phyloP scores from a whole-genome alignment of 1,140 invertebrate species.

The Andrena cerasifolii region DNA sequence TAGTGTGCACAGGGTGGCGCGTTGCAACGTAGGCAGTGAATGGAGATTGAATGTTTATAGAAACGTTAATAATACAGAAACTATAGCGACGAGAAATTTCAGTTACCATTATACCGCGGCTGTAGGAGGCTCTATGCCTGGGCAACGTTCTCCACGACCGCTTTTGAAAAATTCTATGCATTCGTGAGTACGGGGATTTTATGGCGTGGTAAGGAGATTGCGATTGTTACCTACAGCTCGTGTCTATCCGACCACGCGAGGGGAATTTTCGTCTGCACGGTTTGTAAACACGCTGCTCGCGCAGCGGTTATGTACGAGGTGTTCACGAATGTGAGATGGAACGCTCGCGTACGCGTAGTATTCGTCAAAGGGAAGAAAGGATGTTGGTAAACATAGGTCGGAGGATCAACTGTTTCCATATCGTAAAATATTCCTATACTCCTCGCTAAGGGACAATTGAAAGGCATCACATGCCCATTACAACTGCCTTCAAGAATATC shows the following conservation, averaged over 20 bases:
- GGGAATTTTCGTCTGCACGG: background rate
- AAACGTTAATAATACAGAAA: background rate
- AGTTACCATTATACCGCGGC: background rate
- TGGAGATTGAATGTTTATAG: background rate
- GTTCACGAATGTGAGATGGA: too few species aligned
- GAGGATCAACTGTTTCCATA: too few species aligned
- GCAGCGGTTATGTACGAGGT: background rate
- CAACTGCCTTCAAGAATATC: too few species aligned
- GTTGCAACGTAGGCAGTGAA: too few species aligned
- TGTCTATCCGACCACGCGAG: conserved; percentile 5
- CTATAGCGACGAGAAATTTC: conserved; percentile 23
- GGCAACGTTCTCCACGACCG: conserved; percentile 16
- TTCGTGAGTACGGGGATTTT: conserved; percentile 47
- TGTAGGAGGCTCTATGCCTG: conserved; percentile 1
- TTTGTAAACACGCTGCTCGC: background rate
- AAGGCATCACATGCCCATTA: too few species aligned
- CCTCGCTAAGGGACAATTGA: too few species aligned
- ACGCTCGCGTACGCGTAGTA: too few species aligned
- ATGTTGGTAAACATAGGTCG: too few species aligned
- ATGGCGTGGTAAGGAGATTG: conserved; percentile 7
- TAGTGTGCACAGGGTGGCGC: too few species aligned
- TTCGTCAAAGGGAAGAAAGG: too few species aligned
- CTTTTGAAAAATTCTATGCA: conserved; percentile 68
- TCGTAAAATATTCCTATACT: too few species aligned
- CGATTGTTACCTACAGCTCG: conserved; percentile 30